Evolutionary conservation across 2,113 vertebrate species (phyloP).

Genomic region (Craseonycteris thonglongyai): DNA sequence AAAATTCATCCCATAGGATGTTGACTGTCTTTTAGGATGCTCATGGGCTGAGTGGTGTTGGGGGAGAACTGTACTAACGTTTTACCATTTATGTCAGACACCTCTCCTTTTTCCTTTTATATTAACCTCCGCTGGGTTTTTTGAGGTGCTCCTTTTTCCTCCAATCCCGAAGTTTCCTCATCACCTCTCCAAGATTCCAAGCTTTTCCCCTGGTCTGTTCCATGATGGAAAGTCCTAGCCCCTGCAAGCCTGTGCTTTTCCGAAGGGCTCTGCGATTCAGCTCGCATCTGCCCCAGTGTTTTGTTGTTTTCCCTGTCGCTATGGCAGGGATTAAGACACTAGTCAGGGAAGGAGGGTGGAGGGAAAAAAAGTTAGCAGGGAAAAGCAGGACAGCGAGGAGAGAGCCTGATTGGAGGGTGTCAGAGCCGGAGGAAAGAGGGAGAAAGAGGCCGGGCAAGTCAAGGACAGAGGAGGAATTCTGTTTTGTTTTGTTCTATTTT

Average conservation of each 20-base stretch:
- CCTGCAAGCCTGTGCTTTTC: conserved; percentile 34
- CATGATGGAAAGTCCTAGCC: conserved; percentile 41
- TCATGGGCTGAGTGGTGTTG: rapidly evolving
- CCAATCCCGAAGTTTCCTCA: not conserved
- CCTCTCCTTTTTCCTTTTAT: conserved; percentile 64
- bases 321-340: conserved; percentile 76
- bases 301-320: conserved; percentile 81
- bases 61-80: too few relatives aligned
- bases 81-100: conserved; percentile 14
- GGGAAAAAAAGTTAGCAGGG: not conserved
- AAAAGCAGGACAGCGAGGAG: conserved; percentile 23
- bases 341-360: conserved; percentile 74
- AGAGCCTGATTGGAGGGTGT: conserved; percentile 20
- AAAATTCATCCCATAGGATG: not conserved
- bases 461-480: not conserved
- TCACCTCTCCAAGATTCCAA: not conserved
- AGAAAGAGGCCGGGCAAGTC: not conserved
- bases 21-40: not conserved
- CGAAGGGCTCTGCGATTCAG: conserved; percentile 69
- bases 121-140: not conserved
- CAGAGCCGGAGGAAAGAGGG: conserved; percentile 6
- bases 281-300: conserved; percentile 75
- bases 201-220: not conserved
- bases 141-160: not conserved
- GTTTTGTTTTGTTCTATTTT: conserved; percentile 14